These are phyloP conservation scores for Prenolepis imparis DNA, from an alignment of 2,888 invertebrate genomes.

Conservation along the genomic window DNA sequence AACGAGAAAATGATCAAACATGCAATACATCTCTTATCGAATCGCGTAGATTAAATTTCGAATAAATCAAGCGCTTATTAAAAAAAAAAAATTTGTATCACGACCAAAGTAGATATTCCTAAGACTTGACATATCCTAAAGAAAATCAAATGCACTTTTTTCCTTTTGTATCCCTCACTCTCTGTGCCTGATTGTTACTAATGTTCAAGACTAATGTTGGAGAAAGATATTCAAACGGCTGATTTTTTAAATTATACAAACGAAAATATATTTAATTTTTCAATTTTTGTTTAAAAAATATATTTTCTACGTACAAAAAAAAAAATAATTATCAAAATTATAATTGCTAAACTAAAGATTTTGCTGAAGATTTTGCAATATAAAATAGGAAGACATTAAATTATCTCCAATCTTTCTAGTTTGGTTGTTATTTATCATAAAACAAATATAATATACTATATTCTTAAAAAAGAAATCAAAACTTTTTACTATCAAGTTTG, in stretches of 20 bases:
- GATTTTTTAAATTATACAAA: not conserved
- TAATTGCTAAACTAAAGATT: not conserved
- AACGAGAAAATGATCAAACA: not conserved
- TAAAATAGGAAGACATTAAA: not conserved
- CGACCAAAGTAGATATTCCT: not conserved
- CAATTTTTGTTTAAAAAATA: not conserved
- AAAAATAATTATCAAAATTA: constrained; percentile 5
- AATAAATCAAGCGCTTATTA: not conserved
- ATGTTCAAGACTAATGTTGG: constrained; percentile 58
- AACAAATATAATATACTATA: too few relatives aligned
- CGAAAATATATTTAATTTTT: not conserved
- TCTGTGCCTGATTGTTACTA: constrained; percentile 83
- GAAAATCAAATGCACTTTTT: constrained; percentile 63
- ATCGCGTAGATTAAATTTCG: not conserved
- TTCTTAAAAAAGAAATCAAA: not conserved
- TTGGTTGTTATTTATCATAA: not conserved
- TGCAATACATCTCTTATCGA: not conserved
- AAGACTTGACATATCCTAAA: not conserved
- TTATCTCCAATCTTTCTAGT: not conserved
- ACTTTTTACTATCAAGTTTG: not conserved
- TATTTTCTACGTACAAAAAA: not conserved
- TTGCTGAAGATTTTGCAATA: not conserved
- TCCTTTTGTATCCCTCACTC: constrained; percentile 75
- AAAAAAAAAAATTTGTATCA: not conserved
- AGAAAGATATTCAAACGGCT: constrained; percentile 26